Percentiles rank a stretch among this genome's conserved stretches.
phyloP scores from a whole-genome alignment of 1,140 invertebrate genomes.

The Lasaia peninsularis region DNA sequence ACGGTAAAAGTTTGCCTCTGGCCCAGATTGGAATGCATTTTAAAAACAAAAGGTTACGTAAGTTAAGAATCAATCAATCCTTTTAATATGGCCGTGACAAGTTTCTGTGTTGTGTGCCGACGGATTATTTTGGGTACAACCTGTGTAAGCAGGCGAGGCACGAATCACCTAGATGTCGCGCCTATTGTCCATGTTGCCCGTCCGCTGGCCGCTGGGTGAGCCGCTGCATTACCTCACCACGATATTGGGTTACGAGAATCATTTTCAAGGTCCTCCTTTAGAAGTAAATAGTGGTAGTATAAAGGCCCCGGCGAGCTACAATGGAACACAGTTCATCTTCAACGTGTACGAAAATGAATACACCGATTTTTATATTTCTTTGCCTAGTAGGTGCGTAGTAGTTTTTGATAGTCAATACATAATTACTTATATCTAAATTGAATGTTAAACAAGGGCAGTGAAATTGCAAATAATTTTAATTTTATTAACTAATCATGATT shows the following conservation, averaged over 20 bases:
- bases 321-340: slow-evolving; percentile 57
- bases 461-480: too few relatives aligned
- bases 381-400: slow-evolving; percentile 51
- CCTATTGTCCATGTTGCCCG: slow-evolving; percentile 59
- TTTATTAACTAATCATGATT: too few relatives aligned
- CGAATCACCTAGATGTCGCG: slow-evolving; percentile 72
- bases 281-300: slow-evolving; percentile 70
- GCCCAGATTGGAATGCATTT: slow-evolving; percentile 2
- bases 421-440: not conserved
- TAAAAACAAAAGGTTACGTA: slow-evolving; percentile 16
- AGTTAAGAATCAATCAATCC: slow-evolving; percentile 5
- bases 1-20: slow-evolving; percentile 11
- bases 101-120: not conserved
- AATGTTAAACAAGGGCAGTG: not conserved
- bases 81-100: slow-evolving; percentile 2
- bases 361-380: slow-evolving; percentile 49
- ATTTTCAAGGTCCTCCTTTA: slow-evolving; percentile 70
- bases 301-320: slow-evolving; percentile 64
- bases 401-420: not conserved
- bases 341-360: slow-evolving; percentile 60
- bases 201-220: slow-evolving; percentile 53
- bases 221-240: slow-evolving; percentile 68
- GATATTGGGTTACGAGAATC: slow-evolving; percentile 75
- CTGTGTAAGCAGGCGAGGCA: slow-evolving; percentile 54
- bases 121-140: slow-evolving; percentile 37